Conservation (phyloP, 2,888 invertebrate species). For the Mythimna impura region DNA sequence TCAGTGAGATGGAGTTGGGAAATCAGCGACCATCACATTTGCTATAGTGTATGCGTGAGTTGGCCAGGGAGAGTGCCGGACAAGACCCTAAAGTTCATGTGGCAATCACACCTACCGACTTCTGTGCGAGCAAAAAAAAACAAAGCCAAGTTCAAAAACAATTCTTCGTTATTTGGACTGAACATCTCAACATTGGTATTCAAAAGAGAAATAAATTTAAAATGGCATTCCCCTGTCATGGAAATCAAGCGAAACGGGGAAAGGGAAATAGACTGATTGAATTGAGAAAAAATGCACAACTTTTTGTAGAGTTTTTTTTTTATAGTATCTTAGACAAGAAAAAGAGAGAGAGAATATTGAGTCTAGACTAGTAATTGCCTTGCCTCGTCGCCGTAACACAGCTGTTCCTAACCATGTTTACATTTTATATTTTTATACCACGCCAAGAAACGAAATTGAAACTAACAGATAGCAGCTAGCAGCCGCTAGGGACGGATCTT, state of each 20-base stretch:
- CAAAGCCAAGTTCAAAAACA: not conserved
- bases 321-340: not conserved
- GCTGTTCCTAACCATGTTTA: not conserved
- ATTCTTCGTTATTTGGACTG: conserved; percentile 19
- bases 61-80: not conserved
- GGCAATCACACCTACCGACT: not conserved
- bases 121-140: not conserved
- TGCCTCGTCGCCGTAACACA: not conserved
- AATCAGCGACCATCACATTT: not conserved
- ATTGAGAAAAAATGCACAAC: conserved; percentile 18
- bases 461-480: no score
- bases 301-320: not conserved
- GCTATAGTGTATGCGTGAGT: not conserved
- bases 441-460: no score
- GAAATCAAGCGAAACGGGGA: conserved; percentile 51
- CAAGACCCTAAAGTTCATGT: not conserved
- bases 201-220: conserved; percentile 42
- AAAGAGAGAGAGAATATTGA: not conserved
- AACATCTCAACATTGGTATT: conserved; percentile 52
- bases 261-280: conserved; percentile 47
- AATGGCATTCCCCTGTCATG: conserved; percentile 41
- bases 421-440: not conserved
- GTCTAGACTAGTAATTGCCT: conserved; percentile 12
- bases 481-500: no score
- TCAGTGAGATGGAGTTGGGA: not conserved